phyloP scores from a whole-genome alignment of 2,113 vertebrate species.

The Boleophthalmus pectinirostris region DNA sequence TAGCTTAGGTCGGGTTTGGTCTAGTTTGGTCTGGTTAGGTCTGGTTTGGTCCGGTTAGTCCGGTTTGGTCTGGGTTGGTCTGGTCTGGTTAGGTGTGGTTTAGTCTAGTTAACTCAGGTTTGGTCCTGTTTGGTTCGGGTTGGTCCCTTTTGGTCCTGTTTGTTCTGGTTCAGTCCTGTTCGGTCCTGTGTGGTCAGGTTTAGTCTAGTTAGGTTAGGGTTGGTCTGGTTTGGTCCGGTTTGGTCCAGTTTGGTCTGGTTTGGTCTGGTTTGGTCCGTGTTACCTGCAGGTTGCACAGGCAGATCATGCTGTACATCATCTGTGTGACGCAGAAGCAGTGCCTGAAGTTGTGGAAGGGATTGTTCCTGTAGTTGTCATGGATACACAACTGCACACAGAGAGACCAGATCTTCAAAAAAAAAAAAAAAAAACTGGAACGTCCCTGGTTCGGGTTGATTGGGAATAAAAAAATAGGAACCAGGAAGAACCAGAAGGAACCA shows the following conservation, averaged over 20 bases:
- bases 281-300: conserved; percentile 93
- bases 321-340: conserved; percentile 98
- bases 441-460: too few species aligned
- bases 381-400: conserved; percentile 84
- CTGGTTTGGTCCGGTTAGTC: not conserved
- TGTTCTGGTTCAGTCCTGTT: too few species aligned
- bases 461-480: too few species aligned
- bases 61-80: not conserved
- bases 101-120: not conserved
- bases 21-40: not conserved
- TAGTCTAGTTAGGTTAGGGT: too few species aligned
- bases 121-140: not conserved
- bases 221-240: not conserved
- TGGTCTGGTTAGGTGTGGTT: not conserved
- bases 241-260: not conserved
- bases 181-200: too few species aligned
- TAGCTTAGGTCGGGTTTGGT: not conserved
- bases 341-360: conserved; percentile 98
- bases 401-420: too few species aligned
- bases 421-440: too few species aligned
- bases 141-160: not conserved
- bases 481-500: too few species aligned
- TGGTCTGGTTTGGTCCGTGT: not conserved
- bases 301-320: conserved; percentile 99
- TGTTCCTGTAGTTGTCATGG: conserved; percentile 95